These are phyloP conservation scores for Calypte anna DNA, from an alignment of 2,113 vertebrate genomes.

Conservation along the genomic window DNA sequence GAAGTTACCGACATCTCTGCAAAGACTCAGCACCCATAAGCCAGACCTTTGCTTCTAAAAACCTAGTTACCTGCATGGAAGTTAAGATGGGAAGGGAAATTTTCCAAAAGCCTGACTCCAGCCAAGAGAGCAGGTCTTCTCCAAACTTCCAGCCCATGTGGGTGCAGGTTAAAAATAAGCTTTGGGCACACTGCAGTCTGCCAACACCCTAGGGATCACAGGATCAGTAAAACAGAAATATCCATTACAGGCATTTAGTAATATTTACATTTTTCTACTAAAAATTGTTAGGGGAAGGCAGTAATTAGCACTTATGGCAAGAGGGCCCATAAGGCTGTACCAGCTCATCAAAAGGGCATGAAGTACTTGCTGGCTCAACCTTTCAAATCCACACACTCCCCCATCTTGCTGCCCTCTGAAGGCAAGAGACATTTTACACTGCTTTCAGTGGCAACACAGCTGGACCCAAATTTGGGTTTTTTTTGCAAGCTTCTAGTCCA, in stretches of 20 bases:
- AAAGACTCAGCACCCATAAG: neutral
- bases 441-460: neutral
- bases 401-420: fast-evolving
- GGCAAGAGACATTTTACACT: neutral
- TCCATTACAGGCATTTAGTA: neutral
- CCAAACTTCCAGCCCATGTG: neutral
- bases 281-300: neutral
- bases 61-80: fast-evolving
- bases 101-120: neutral
- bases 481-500: neutral
- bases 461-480: neutral
- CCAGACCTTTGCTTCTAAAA: neutral
- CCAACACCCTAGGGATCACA: fast-evolving
- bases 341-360: neutral
- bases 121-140: neutral
- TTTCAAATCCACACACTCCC: neutral
- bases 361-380: neutral
- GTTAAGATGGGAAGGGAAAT: neutral
- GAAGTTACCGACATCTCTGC: neutral
- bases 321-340: fast-evolving
- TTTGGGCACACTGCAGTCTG: neutral
- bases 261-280: neutral
- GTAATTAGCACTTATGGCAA: neutral
- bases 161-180: fast-evolving
- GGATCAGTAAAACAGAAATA: fast-evolving